phyloP scores from a whole-genome alignment of 1,140 invertebrate genomes.

The Pteromalus puparum region DNA sequence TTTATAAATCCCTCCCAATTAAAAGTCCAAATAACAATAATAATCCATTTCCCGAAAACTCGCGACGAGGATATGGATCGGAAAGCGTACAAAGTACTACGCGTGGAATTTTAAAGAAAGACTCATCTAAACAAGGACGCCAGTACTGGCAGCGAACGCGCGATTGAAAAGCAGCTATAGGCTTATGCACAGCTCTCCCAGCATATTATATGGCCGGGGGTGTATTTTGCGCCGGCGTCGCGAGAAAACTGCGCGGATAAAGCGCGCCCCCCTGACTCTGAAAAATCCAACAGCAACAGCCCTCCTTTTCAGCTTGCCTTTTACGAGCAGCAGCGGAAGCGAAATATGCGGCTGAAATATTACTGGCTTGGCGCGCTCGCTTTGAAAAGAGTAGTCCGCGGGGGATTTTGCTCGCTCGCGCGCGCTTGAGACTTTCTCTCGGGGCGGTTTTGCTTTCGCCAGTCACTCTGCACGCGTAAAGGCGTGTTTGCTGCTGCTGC shows the following conservation, averaged over 20 bases:
- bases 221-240: constrained; percentile 16
- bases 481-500: constrained; percentile 28
- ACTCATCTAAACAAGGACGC: not conserved
- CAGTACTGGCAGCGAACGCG: no score
- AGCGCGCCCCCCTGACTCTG: not conserved
- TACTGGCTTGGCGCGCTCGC: constrained; percentile 29
- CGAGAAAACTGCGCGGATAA: constrained; percentile 25
- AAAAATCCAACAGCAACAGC: not conserved
- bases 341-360: constrained; percentile 55
- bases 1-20: constrained; percentile 16
- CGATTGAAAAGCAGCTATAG: constrained; percentile 41
- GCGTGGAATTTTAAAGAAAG: constrained; percentile 28
- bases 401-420: constrained; percentile 17
- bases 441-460: constrained; percentile 8
- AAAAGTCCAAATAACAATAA: not conserved
- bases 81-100: constrained; percentile 3
- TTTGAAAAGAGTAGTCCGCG: constrained; percentile 48
- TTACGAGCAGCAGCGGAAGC: constrained; percentile 13
- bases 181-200: not conserved
- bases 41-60: constrained; percentile 21
- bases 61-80: not conserved
- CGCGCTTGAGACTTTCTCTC: not conserved
- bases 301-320: constrained; percentile 2
- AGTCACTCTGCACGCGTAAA: constrained; percentile 9
- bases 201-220: constrained; percentile 10